phyloP scores from a whole-genome alignment of 2,797 vertebrate genomes.

The Diplodus puntazzo region DNA sequence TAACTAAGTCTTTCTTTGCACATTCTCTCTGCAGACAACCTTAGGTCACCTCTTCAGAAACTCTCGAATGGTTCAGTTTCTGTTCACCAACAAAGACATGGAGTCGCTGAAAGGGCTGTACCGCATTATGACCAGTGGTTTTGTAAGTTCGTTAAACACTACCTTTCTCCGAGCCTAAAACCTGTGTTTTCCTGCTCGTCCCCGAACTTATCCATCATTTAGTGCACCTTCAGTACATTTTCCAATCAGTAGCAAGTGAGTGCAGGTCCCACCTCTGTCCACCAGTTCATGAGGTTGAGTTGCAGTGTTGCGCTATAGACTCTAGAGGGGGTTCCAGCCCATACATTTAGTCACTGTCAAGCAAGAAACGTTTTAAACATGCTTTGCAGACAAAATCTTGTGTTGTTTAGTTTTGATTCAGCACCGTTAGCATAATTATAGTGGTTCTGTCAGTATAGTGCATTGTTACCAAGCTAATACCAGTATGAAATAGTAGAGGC shows the following conservation, averaged over 20 bases:
- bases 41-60: constrained; percentile 94
- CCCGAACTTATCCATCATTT: constrained; percentile 14
- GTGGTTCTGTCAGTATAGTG: constrained; percentile 36
- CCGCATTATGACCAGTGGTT: constrained; percentile 95
- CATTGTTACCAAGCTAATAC: constrained; percentile 47
- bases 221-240: constrained; percentile 20
- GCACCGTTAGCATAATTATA: constrained; percentile 22
- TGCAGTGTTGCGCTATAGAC: constrained; percentile 49
- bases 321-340: constrained; percentile 61
- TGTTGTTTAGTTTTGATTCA: constrained; percentile 33
- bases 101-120: constrained; percentile 95
- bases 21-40: constrained; percentile 85
- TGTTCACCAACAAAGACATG: constrained; percentile 95
- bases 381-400: constrained; percentile 17
- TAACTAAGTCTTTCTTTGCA: constrained; percentile 11
- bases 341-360: constrained; percentile 9
- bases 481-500: constrained; percentile 31
- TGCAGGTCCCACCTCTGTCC: constrained; percentile 43
- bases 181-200: not conserved
- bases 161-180: not conserved
- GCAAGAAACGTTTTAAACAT: constrained; percentile 27
- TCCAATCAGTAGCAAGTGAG: constrained; percentile 23
- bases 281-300: constrained; percentile 30
- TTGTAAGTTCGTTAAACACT: constrained; percentile 84
- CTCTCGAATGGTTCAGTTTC: constrained; percentile 94